phyloP scores from a whole-genome alignment of 2,113 vertebrate genomes.

The Theristicus caerulescens region DNA sequence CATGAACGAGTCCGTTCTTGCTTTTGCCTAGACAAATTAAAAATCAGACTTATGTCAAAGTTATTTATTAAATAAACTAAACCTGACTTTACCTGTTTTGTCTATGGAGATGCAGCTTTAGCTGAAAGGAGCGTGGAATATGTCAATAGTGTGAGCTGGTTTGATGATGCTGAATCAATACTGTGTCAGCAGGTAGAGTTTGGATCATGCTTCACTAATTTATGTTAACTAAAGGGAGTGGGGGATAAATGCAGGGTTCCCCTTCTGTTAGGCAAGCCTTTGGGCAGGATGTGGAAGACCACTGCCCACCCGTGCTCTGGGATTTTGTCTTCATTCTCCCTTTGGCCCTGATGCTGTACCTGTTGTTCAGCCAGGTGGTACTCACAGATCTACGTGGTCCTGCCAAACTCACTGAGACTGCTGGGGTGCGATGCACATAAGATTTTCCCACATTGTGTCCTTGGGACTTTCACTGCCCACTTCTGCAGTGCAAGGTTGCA shows the following conservation, averaged over 20 bases:
- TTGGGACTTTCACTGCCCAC: background rate
- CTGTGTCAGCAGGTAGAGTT: background rate
- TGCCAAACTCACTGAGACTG: background rate
- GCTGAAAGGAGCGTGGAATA: background rate
- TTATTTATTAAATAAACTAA: background rate
- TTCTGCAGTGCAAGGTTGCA: background rate
- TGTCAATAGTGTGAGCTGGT: accelerated
- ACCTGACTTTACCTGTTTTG: background rate
- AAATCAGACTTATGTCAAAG: background rate
- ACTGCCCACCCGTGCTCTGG: background rate
- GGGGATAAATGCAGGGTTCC: background rate
- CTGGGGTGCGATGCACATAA: accelerated
- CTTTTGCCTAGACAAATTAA: background rate
- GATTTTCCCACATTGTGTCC: accelerated
- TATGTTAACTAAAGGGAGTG: background rate
- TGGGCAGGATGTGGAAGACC: background rate
- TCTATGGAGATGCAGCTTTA: background rate
- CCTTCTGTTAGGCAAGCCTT: background rate
- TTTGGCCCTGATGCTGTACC: background rate
- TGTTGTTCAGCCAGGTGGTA: background rate
- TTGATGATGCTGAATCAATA: background rate
- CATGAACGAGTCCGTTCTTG: accelerated
- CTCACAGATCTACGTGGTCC: background rate
- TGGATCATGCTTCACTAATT: background rate
- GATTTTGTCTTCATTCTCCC: background rate